Conservation (phyloP, 2,888 invertebrate species). For the Chloroclysta siterata region DNA sequence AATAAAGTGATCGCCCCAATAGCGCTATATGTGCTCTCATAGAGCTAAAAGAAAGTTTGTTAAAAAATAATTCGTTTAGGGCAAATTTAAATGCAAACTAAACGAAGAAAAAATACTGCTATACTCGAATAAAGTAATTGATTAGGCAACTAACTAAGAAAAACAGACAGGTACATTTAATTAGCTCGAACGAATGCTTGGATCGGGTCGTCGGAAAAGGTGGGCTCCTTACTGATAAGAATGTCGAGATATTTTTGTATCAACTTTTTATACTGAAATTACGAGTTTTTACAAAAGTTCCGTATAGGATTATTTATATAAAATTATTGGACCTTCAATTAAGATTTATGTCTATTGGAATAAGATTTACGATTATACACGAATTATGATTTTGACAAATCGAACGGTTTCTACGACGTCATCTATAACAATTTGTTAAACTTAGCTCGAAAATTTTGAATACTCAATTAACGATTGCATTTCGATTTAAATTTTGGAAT, state of each 20-base stretch:
- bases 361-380: constrained; percentile 41
- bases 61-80: neutral
- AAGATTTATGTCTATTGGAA: constrained; percentile 43
- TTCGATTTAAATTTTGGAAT: constrained; percentile 38
- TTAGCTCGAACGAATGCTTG: constrained; percentile 1
- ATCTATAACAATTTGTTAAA: constrained; percentile 35
- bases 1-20: too few species aligned
- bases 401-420: constrained; percentile 52
- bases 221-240: constrained; percentile 2
- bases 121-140: neutral
- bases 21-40: too few species aligned
- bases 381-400: constrained; percentile 38
- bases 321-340: constrained; percentile 1
- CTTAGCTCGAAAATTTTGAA: constrained; percentile 46
- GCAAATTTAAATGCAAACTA: neutral
- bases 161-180: neutral
- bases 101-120: neutral
- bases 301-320: constrained; percentile 8
- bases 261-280: constrained; percentile 6
- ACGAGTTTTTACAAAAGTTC: constrained; percentile 15
- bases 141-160: neutral
- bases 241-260: constrained; percentile 13
- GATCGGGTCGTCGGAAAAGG: constrained; percentile 1
- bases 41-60: too few species aligned
- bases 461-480: constrained; percentile 49